Conservation (phyloP, 2,797 vertebrate genomes). For the Balearica regulorum region DNA sequence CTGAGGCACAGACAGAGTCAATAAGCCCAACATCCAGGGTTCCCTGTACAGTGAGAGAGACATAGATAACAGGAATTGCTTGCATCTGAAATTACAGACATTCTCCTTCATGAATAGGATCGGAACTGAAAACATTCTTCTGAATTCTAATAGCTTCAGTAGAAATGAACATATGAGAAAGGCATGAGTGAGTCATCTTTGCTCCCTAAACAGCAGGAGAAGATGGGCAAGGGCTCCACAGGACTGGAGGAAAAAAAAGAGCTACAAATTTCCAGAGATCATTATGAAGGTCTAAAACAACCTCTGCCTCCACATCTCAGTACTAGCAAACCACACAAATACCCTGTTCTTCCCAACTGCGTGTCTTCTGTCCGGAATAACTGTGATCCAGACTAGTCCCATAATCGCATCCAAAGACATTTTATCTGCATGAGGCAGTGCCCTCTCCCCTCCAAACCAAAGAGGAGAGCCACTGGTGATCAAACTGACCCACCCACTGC, state of each 20-base stretch:
- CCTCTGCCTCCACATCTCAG: background rate
- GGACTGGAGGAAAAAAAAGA: background rate
- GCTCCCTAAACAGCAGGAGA: background rate
- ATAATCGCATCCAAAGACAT: background rate
- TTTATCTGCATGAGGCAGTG: background rate
- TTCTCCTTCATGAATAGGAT: background rate
- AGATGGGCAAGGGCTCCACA: background rate
- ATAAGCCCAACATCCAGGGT: slow-evolving; percentile 96
- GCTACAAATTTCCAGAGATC: background rate
- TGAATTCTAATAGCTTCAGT: background rate
- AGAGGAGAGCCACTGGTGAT: background rate
- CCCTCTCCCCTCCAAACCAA: background rate
- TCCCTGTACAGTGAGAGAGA: slow-evolving; percentile 76
- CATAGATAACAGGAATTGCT: background rate
- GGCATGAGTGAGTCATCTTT: background rate
- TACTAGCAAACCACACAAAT: background rate
- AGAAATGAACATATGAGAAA: background rate
- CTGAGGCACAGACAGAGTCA: slow-evolving; percentile 94
- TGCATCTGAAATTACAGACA: background rate
- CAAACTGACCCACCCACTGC: background rate
- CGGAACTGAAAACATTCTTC: background rate
- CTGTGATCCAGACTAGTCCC: background rate
- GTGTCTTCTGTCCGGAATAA: background rate
- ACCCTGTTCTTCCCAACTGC: background rate
- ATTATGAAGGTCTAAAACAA: background rate